These are phyloP conservation scores for Ophion slaviceki DNA, from an alignment of 2,888 invertebrate species.

Conservation along the genomic window DNA sequence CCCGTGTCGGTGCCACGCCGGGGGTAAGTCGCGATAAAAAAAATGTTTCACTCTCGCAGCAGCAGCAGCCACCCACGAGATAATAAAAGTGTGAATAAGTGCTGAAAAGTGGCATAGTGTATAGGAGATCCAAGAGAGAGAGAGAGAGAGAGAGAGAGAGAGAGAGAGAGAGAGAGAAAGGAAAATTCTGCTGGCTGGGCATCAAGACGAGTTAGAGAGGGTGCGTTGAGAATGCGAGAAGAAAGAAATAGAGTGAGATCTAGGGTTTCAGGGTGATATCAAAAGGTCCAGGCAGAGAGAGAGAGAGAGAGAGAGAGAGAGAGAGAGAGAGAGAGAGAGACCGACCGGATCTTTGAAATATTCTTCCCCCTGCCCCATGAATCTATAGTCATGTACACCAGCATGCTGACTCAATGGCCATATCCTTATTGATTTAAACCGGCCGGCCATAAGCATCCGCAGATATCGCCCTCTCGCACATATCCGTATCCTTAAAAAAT, in stretches of 20 bases:
- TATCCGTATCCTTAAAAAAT: conserved; percentile 28
- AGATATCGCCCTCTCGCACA: conserved; percentile 21
- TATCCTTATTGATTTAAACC: conserved; percentile 82
- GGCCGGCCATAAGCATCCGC: conserved; percentile 71
- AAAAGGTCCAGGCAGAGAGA: conserved; percentile 51
- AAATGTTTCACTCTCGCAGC: conserved; percentile 76
- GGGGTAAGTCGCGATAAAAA: conserved; percentile 76
- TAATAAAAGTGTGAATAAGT: conserved; percentile 81
- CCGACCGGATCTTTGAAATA: conserved; percentile 80
- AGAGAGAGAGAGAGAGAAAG: conserved; percentile 51
- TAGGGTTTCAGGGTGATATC: conserved; percentile 50
- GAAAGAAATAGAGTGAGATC: conserved; percentile 48
- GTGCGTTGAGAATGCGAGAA: conserved; percentile 59
- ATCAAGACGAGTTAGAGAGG: conserved; percentile 32
- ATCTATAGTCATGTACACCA: conserved; percentile 46
- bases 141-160: conserved; percentile 45
- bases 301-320: conserved; percentile 28
- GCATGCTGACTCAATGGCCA: conserved; percentile 73
- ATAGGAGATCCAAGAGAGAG: conserved; percentile 51
- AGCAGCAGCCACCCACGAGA: conserved; percentile 69
- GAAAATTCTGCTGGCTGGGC: conserved; percentile 58
- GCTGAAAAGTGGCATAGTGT: conserved; percentile 66
- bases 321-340: conserved; percentile 52
- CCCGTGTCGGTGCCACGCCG: conserved; percentile 75
- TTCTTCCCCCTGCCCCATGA: conserved; percentile 71